Base-by-base conservation (phyloP, 2,113 vertebrate species). In the Orycteropus afer region DNA sequence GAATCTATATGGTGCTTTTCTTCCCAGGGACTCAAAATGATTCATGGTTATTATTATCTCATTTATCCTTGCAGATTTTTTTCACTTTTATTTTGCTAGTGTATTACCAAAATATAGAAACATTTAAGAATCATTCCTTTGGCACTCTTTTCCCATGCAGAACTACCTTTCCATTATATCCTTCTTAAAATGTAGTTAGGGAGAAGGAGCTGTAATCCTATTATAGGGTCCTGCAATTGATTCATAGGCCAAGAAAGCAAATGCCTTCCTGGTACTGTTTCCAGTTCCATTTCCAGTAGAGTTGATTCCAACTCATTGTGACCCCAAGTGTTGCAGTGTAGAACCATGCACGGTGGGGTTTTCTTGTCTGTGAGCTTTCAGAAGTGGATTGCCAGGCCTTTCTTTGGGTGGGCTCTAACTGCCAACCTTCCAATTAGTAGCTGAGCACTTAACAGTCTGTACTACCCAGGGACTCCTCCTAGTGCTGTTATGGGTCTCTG, bases 21-120 rank as follows among this genome's bases (percentile, higher is more conserved):
- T 77, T 92, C 92, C 90, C 49, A 78, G 76, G 69, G 96, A 96
- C 96, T 93, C 93, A 93, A 95, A 95, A 74, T 95, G 96, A 97
- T 93, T 77, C 42, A 42, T 94, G 89, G 97, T 77, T 97, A 89
- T 95, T 95, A 95, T 95, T 92, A 91, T 90, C 86, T 96, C 95
- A 93, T 96, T 96, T 94, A 86, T 97, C 80, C 91, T 97, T 25
- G 27, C 49, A 89, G 83, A 23, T 53, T 95, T 96, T 90, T 95
- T 94, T 79, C 59, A 69, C 76, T 95, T 92, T n/a, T 87, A 86
- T 96, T 96, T 97, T 93, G 69, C 91, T 84, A 83, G 74, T 37
- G 8, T 91, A 40, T 95, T 90, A 92, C 63, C 88, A 96, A 97
- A 97, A 95, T 67, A 95, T 4, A 95, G 86, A 95, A 83, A 86